These are phyloP conservation scores for Watsonalla binaria DNA, from an alignment of 2,888 invertebrate genomes.

Conservation along the genomic window DNA sequence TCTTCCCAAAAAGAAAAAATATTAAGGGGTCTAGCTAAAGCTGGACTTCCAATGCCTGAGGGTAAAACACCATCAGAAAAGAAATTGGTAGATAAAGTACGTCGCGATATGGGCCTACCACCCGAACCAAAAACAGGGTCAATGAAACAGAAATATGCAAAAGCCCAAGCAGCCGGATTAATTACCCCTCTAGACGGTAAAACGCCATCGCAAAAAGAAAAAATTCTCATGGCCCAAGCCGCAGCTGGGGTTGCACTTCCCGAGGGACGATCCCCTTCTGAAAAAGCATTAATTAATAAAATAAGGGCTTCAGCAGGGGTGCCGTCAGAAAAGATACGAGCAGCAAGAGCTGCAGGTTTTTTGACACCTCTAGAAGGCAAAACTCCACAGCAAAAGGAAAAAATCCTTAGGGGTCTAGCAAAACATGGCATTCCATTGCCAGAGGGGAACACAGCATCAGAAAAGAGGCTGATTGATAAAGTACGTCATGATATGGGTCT, in stretches of 20 bases:
- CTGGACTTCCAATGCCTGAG: constrained; percentile 24
- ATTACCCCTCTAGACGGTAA: constrained; percentile 25
- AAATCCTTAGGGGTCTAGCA: constrained; percentile 28
- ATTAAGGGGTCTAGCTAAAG: constrained; percentile 16
- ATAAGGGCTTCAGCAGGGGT: constrained; percentile 7
- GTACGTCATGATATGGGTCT: constrained; percentile 24
- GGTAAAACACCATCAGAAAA: constrained; percentile 28
- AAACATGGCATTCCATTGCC: constrained; percentile 21
- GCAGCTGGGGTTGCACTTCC: constrained; percentile 15
- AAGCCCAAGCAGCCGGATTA: constrained; percentile 19
- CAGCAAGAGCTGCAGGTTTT: constrained; percentile 20
- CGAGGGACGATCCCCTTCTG: constrained; percentile 18
- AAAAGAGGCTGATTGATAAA: constrained; percentile 25
- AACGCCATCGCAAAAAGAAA: constrained; percentile 23
- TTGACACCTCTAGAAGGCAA: constrained; percentile 33
- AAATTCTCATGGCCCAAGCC: constrained; percentile 20
- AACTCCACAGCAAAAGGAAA: constrained; percentile 29
- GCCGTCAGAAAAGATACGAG: constrained; percentile 13
- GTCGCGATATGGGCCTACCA: constrained; percentile 26
- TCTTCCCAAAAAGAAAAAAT: constrained; percentile 25
- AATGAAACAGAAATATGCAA: constrained; percentile 19
- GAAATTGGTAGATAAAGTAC: constrained; percentile 22
- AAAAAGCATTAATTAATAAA: constrained; percentile 21
- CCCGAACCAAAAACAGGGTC: constrained; percentile 27
- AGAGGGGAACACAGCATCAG: constrained; percentile 24